Evolutionary conservation across 2,888 invertebrate genomes (phyloP), one percentile per base, ranked within the genome.

Genomic region (Amorpha juglandis): DNA sequence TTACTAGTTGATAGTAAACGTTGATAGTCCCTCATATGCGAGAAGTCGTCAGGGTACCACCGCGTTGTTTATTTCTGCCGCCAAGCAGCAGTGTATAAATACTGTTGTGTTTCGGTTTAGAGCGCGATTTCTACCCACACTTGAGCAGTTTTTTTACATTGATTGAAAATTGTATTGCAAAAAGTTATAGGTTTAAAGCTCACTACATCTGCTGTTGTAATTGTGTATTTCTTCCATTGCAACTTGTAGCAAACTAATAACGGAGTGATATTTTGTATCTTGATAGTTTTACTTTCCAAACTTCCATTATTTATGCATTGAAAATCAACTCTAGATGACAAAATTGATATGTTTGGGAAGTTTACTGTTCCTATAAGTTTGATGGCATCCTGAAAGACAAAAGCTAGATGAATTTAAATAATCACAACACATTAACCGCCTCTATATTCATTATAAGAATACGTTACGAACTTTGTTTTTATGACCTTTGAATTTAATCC

Each of bases 271-370:
- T 93, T 93, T 81, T 90, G 89, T 71, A 93, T 80, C 81, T 87
- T 89, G 48, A 93, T 85, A 0, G 82, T 85, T 81, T 83, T 91
- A 73, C 92, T 91, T 70, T 83, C 80, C 35, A 90, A 75, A 62
- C 84, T 88, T 19, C 83, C 88, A 73, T 92, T 92, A 48, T 88
- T 77, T 70, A 96, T 89, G 78, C 95, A 95, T 62, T 94, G 94
- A 78, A 97, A 96, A 80, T 95, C 94, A 4, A 96, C 82, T 68
- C 86, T 83, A 14, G 90, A 89, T 52, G 95, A 93, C 69, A 92
- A 80, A 65, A 96, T 87, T 51, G 90, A 88, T 63, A 97, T 81
- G 76, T 96, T 96, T 0, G 97, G 96, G 79, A 95, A 96, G 84
- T 95, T 95, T 0, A 96, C 94, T 81, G 94, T 94, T 45, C 95